A percentile compares a stretch with the other conserved stretches of the same genome.
Evolutionary conservation across 2,888 invertebrate genomes (phyloP).

Genomic region (Eupithecia tripunctaria): DNA sequence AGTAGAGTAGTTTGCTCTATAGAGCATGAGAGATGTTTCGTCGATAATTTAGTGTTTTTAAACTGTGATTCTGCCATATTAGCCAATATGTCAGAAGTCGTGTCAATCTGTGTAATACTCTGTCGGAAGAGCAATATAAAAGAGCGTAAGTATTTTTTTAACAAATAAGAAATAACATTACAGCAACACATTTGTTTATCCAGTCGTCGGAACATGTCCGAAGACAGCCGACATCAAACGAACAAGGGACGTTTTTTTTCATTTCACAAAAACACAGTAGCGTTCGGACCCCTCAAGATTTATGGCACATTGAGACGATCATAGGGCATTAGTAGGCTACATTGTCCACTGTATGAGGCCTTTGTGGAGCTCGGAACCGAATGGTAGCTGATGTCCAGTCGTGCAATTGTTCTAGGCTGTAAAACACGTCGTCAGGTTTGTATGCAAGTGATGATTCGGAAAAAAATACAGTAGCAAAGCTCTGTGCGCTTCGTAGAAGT

Average conservation of each 20-base stretch:
- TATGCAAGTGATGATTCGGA: slow-evolving; percentile 51
- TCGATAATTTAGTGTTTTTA: neutral
- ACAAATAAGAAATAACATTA: slow-evolving; percentile 9
- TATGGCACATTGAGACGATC: slow-evolving; percentile 77
- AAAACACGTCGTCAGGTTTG: slow-evolving; percentile 80
- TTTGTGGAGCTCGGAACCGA: slow-evolving; percentile 66
- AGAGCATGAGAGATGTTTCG: too few relatives aligned
- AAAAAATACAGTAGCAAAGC: slow-evolving; percentile 53
- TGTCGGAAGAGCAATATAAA: neutral
- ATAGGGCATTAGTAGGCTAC: slow-evolving; percentile 78
- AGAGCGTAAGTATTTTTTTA: neutral
- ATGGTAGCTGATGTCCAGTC: slow-evolving; percentile 43
- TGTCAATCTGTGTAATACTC: neutral
- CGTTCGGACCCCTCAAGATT: slow-evolving; percentile 62
- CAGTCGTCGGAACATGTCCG: slow-evolving; percentile 42
- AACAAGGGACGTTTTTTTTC: slow-evolving; percentile 48
- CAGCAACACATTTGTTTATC: slow-evolving; percentile 21
- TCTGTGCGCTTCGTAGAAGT: slow-evolving; percentile 48
- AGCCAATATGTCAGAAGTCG: neutral
- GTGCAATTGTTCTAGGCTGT: slow-evolving; percentile 69
- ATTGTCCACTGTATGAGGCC: slow-evolving; percentile 77
- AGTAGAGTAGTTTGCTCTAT: too few relatives aligned
- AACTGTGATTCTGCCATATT: neutral
- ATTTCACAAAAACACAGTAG: slow-evolving; percentile 62
- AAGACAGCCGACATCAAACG: slow-evolving; percentile 46